These are phyloP conservation scores for Archilochus colubris DNA, from an alignment of 2,113 vertebrate species.

Conservation along the genomic window DNA sequence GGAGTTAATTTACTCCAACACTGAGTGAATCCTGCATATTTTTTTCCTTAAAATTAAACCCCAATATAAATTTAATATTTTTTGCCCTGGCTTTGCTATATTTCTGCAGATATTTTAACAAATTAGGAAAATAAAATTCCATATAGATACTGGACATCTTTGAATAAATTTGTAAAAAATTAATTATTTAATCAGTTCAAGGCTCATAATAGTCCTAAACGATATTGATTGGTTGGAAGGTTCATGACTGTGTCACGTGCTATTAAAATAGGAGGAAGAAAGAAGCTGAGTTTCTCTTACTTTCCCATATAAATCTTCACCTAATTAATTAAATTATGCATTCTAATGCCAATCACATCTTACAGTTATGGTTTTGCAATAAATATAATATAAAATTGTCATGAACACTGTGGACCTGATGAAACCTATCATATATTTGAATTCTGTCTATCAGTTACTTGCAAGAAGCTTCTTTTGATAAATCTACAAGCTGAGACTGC, in stretches of 20 bases:
- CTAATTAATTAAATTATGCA: background rate
- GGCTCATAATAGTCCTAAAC: background rate
- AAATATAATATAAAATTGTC: background rate
- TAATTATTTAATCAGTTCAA: background rate
- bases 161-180: background rate
- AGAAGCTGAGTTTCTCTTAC: background rate
- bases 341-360: background rate
- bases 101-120: background rate
- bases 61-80: background rate
- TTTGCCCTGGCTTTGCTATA: background rate
- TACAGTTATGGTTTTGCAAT: background rate
- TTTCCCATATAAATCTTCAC: background rate
- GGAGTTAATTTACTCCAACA: background rate
- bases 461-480: background rate
- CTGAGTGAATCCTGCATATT: background rate
- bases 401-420: background rate
- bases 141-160: background rate
- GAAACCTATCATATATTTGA: background rate
- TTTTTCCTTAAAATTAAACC: background rate
- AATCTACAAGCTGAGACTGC: background rate
- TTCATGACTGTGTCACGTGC: background rate
- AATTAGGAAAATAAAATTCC: background rate
- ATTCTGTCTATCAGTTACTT: background rate
- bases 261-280: background rate
- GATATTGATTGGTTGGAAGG: background rate